A percentile compares a stretch with the other conserved stretches of the same genome.
Evolutionary conservation across 2,888 invertebrate genomes (phyloP).

Genomic region (Heliconius charithonia): DNA sequence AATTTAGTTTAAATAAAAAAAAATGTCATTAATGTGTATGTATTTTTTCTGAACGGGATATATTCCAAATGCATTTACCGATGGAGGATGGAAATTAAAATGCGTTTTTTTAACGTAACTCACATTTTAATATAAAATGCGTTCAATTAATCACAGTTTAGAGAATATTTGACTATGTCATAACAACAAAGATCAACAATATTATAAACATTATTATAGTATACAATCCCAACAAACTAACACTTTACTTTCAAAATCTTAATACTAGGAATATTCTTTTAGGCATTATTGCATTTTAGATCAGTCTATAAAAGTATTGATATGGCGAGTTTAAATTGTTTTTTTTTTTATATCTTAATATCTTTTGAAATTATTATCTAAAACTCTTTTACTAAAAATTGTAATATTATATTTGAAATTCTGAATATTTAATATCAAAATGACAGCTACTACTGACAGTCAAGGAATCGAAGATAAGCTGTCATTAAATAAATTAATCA

Average conservation of each 20-base stretch:
- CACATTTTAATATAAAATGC: conserved; percentile 83
- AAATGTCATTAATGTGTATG: background rate
- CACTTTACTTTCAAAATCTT: conserved; percentile 9
- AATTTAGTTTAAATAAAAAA: background rate
- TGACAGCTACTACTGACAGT: background rate
- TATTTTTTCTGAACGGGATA: conserved; percentile 35
- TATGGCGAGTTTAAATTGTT: conserved; percentile 10
- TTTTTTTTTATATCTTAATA: conserved; percentile 9
- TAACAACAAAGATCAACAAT: conserved; percentile 45
- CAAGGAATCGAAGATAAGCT: background rate
- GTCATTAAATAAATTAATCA: background rate
- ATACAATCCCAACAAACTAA: conserved; percentile 40
- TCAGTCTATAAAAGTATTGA: conserved; percentile 42
- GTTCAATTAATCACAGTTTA: conserved; percentile 71
- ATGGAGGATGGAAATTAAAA: conserved; percentile 65
- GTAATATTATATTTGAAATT: background rate
- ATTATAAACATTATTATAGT: conserved; percentile 32
- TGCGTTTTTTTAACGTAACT: conserved; percentile 57
- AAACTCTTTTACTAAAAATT: background rate
- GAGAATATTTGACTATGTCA: conserved; percentile 35
- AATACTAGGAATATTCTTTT: conserved; percentile 20
- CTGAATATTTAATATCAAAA: conserved; percentile 7
- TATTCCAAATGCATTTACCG: conserved; percentile 28
- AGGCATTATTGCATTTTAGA: conserved; percentile 26
- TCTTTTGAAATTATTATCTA: conserved; percentile 1